These are phyloP conservation scores for Hymenopus coronatus DNA, from an alignment of 2,888 invertebrate genomes.

Conservation along the genomic window DNA sequence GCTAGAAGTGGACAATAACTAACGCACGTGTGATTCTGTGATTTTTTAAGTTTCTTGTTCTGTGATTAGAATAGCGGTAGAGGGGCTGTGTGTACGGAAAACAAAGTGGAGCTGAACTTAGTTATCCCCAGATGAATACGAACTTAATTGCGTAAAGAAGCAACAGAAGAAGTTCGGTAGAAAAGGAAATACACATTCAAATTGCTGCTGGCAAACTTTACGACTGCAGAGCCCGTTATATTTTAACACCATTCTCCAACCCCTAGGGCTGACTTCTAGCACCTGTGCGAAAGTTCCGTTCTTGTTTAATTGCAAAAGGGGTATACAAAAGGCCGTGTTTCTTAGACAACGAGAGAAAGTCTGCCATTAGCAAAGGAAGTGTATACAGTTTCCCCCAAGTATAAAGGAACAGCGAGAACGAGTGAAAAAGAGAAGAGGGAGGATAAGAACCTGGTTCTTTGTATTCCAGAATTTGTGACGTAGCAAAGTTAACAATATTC, in stretches of 20 bases:
- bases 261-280: background rate
- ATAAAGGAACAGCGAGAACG: background rate
- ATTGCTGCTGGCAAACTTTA: background rate
- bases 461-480: background rate
- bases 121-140: background rate
- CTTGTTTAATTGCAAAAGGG: background rate
- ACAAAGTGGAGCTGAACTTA: background rate
- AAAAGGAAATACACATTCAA: background rate
- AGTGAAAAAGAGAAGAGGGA: background rate
- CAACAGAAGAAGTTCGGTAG: background rate
- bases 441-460: background rate
- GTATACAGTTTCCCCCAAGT: background rate
- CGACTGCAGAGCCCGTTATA: background rate
- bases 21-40: background rate
- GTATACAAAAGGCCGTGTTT: background rate
- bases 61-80: background rate
- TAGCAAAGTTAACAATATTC: background rate
- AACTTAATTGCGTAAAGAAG: background rate
- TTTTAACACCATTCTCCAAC: background rate
- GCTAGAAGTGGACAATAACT: background rate
- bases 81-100: background rate
- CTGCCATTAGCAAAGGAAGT: background rate
- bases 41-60: background rate
- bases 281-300: background rate
- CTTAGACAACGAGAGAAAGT: background rate